Base-by-base conservation (phyloP, 2,113 vertebrate species). In the Leucosticte australis region DNA sequence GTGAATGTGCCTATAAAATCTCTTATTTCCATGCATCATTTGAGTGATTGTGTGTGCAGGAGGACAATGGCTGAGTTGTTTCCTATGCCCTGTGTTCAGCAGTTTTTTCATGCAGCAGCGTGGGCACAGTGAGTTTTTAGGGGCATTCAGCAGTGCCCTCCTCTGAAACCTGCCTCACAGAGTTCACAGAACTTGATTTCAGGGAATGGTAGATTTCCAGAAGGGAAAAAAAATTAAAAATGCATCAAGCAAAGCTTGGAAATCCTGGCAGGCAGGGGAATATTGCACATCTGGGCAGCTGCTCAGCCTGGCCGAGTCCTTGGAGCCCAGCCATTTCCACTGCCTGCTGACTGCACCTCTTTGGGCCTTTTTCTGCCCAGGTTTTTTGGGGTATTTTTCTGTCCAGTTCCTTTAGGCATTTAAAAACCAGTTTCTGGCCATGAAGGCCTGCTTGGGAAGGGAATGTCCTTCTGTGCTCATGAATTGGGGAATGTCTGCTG, bases 1-100 rank as follows among this genome's bases (percentile, higher is more conserved):
- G 95, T 94, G 96, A 97, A 94, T 95, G 92, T 93, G 96, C 87
- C 94, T 96, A 95, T 95, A 95, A 96, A 97, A 96, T 95, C 95
- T 96, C 93, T 94, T 93, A 92, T 95, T 96, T 96, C 85, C 94
- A 96, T 94, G 94, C 96, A 97, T 95, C 95, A 95, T 97, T 96
- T 96, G 95, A 96, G 94, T 88, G 95, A 96, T 97, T 96, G 94
- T 95, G 94, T 90, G 93, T 52, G 92, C 92, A 86, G 92, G 15
- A 77, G 96, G 83, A 97, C 96, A 96, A 95, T 95, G 93, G 64
- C 88, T 64, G 90, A 81, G 88, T 78, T 87, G 94, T 96, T 97
- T 95, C 95, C 95, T 94, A 67, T 92, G 94, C 90, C 59, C 90
- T 93, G 94, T 28, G 84, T 96, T 97, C 95, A 96, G 95, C 89